Conservation (phyloP, 2,888 invertebrate species). For the Scaptomyza flava region DNA sequence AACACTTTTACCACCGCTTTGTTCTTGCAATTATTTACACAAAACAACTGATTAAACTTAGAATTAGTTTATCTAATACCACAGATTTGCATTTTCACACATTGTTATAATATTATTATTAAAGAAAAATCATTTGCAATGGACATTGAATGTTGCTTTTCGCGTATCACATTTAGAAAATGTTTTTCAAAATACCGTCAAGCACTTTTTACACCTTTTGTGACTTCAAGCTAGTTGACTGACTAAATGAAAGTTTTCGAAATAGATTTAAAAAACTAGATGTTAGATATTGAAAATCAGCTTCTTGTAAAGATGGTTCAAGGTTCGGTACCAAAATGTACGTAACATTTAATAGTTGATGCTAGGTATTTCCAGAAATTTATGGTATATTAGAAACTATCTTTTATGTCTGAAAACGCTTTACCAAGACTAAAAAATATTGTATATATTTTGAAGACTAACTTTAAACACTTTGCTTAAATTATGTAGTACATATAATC, state of each 20-base stretch:
- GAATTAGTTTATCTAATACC: slow-evolving; percentile 24
- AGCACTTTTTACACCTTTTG: slow-evolving; percentile 3
- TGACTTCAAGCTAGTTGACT: slow-evolving; percentile 2
- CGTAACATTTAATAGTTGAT: no score
- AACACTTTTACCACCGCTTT: slow-evolving; percentile 24
- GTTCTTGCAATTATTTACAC: slow-evolving; percentile 37
- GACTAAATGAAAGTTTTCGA: not conserved
- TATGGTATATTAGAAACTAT: no score
- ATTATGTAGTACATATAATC: no score
- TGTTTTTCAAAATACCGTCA: not conserved
- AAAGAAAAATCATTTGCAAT: not conserved
- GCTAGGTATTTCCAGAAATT: no score
- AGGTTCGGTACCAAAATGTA: no score
- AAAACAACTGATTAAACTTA: slow-evolving; percentile 17
- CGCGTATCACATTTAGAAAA: not conserved
- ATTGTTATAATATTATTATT: not conserved
- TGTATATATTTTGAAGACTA: no score
- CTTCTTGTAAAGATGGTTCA: no score
- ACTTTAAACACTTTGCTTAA: no score
- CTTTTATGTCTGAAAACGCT: no score
- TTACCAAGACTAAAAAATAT: no score
- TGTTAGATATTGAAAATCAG: no score
- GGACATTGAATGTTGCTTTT: not conserved
- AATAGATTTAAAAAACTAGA: no score
- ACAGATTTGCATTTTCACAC: not conserved